Evolutionary conservation across 2,113 vertebrate species (phyloP).

Genomic region (Albula glossodonta): DNA sequence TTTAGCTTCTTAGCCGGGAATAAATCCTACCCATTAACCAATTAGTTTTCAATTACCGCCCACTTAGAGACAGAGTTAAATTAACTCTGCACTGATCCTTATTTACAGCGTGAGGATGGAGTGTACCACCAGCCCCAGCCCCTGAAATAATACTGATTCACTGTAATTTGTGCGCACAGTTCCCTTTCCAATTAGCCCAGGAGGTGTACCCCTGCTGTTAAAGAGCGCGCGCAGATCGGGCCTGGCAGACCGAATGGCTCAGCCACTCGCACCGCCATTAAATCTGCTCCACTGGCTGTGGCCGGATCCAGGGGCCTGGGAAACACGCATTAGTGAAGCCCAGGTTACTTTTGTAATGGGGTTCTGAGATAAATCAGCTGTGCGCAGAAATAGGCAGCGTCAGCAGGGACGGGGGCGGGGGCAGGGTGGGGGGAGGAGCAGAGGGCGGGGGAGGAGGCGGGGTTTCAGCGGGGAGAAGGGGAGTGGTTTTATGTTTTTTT

Average conservation of each 20-base stretch:
- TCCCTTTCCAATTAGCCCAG: conserved; percentile 3
- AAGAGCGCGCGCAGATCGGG: not conserved
- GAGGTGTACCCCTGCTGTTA: not conserved
- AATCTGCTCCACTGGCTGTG: not conserved
- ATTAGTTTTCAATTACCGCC: conserved; percentile 3
- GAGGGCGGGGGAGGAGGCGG: not conserved
- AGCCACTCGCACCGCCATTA: not conserved
- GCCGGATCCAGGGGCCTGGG: not conserved
- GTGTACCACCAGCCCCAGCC: not conserved
- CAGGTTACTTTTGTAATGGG: not conserved
- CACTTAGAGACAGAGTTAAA: conserved; percentile 2
- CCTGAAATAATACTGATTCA: not conserved
- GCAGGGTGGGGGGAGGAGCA: not conserved
- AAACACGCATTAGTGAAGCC: not conserved
- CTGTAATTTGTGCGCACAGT: not conserved
- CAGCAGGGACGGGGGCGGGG: not conserved
- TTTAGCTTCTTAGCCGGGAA: not conserved
- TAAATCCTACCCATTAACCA: not conserved
- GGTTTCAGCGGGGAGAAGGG: not conserved
- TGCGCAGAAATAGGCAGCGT: not conserved
- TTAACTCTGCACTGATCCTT: not conserved
- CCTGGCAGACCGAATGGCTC: not conserved
- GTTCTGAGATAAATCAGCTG: not conserved
- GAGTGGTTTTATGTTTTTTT: not conserved
- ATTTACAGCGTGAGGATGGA: conserved; percentile 6